A percentile compares a stretch with the other conserved stretches of the same genome.
These are phyloP conservation scores for Patiria miniata DNA, from an alignment of 35 echinoderm and acorn worm genomes.

Conservation along the genomic window DNA sequence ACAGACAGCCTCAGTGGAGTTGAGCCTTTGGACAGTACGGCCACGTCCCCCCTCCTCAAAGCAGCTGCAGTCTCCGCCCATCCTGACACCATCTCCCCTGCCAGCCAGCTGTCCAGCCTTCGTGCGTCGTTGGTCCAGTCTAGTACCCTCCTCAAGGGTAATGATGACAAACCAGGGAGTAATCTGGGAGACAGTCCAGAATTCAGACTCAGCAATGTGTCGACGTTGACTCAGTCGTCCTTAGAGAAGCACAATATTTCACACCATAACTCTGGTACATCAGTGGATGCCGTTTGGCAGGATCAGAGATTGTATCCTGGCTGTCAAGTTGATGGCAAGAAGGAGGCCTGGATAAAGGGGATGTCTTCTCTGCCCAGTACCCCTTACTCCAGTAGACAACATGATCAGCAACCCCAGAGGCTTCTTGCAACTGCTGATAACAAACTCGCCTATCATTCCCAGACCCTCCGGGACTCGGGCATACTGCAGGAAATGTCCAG, in stretches of 20 bases:
- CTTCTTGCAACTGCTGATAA: background rate
- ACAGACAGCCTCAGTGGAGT: background rate
- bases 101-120: background rate
- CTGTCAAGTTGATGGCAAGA: background rate
- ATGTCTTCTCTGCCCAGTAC: background rate
- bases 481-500: too few species aligned
- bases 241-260: conserved; percentile 5
- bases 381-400: background rate
- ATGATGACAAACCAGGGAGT: too few species aligned
- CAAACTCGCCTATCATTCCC: background rate
- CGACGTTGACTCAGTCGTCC: background rate
- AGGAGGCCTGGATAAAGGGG: background rate
- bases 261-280: background rate
- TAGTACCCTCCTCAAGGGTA: background rate
- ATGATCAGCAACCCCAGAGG: background rate
- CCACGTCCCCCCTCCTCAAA: background rate
- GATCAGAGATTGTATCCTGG: too few species aligned
- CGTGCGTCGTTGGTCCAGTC: background rate
- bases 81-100: background rate
- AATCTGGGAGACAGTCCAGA: background rate
- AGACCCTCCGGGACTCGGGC: background rate
- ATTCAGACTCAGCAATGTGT: conserved; percentile 3
- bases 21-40: conserved; percentile 1
- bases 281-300: too few species aligned
- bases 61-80: background rate